Conservation (phyloP, 1,140 invertebrate species). For the Galendromus occidentalis region DNA sequence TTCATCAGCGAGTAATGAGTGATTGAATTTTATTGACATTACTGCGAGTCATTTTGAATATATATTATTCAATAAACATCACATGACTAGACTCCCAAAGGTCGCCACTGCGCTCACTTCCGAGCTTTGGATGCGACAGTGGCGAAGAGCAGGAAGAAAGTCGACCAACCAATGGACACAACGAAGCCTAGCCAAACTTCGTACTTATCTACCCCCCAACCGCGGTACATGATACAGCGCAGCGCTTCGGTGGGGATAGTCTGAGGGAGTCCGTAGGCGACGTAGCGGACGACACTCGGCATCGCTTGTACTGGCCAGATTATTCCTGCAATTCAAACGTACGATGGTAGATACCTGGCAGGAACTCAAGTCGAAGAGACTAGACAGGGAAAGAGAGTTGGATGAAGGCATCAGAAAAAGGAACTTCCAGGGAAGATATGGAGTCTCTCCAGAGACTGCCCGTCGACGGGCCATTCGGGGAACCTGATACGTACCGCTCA, state of each 20-base stretch:
- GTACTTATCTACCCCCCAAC: conserved; percentile 56
- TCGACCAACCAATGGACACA: conserved; percentile 63
- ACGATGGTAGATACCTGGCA: too few relatives aligned
- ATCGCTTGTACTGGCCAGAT: conserved; percentile 84
- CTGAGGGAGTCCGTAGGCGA: conserved; percentile 61
- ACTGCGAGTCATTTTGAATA: too few relatives aligned
- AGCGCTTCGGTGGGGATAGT: conserved; percentile 75
- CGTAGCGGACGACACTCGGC: conserved; percentile 55
- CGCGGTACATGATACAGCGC: conserved; percentile 64
- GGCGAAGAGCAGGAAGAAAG: conserved; percentile 59
- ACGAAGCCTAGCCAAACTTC: conserved; percentile 72
- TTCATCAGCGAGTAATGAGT: too few relatives aligned
- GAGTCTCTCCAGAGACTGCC: too few relatives aligned
- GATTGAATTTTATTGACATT: too few relatives aligned
- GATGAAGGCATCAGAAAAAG: too few relatives aligned
- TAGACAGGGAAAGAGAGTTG: too few relatives aligned
- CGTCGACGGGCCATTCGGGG: too few relatives aligned
- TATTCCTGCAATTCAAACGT: conserved; percentile 37
- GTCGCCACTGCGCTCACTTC: conserved; percentile 18
- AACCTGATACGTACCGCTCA: conserved; percentile 46
- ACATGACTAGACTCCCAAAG: too few relatives aligned
- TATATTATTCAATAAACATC: too few relatives aligned
- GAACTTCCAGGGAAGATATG: conserved; percentile 12
- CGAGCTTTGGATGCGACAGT: conserved; percentile 28
- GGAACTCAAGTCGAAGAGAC: too few relatives aligned